Evolutionary conservation across 2,113 vertebrate species (phyloP).

Genomic region (Numenius arquata): DNA sequence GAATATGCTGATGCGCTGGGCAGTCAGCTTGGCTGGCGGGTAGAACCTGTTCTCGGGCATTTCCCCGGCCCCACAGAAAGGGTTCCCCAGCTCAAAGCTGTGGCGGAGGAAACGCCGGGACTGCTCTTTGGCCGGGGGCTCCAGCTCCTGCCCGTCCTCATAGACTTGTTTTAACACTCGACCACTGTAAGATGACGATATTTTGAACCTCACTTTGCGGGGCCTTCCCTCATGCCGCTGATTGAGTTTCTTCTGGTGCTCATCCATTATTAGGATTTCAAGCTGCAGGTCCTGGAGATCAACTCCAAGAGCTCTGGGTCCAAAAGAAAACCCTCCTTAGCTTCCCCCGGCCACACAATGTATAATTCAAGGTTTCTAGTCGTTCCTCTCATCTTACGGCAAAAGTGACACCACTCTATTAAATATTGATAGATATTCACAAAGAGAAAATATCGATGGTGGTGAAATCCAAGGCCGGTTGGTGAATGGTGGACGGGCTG

Average conservation of each 20-base stretch:
- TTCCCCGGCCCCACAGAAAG: slow-evolving; percentile 72
- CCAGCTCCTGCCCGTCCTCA: slow-evolving; percentile 93
- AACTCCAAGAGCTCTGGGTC: neutral
- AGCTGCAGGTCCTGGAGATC: neutral
- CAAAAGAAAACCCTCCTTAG: slow-evolving; percentile 38
- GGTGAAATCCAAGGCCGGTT: neutral
- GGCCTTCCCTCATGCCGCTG: slow-evolving; percentile 79
- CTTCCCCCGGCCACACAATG: slow-evolving; percentile 5
- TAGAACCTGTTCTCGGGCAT: slow-evolving; percentile 21
- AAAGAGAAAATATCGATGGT: slow-evolving; percentile 28
- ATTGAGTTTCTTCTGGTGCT: slow-evolving; percentile 75
- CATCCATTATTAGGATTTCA: slow-evolving; percentile 78
- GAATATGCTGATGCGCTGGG: slow-evolving; percentile 89
- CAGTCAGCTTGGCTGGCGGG: slow-evolving; percentile 83
- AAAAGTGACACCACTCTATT: slow-evolving; percentile 69
- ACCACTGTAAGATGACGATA: slow-evolving; percentile 92
- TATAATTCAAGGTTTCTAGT: slow-evolving; percentile 72
- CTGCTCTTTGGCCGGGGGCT: slow-evolving; percentile 87
- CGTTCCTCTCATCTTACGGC: slow-evolving; percentile 72
- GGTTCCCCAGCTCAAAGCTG: slow-evolving; percentile 79
- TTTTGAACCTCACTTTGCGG: slow-evolving; percentile 93
- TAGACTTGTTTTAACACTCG: slow-evolving; percentile 93
- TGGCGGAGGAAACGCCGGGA: slow-evolving; percentile 84
- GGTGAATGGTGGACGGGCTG: neutral
- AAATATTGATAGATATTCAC: slow-evolving; percentile 74